These are phyloP conservation scores for Mola mola DNA, from an alignment of 2,113 vertebrate genomes.

Conservation along the genomic window DNA sequence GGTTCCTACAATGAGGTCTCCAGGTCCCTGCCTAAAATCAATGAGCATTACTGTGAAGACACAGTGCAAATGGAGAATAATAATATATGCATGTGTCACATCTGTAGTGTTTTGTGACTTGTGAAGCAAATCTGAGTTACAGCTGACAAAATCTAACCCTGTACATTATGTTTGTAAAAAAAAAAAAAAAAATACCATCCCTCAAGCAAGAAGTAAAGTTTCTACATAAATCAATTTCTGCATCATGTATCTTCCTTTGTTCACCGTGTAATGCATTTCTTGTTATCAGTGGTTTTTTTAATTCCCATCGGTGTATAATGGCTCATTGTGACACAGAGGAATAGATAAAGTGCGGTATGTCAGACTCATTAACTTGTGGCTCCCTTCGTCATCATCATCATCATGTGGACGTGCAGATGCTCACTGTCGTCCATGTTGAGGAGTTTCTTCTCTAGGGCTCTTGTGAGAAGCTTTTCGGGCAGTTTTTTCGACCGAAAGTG, in stretches of 20 bases:
- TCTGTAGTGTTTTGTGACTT: too few relatives aligned
- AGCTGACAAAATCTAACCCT: not conserved
- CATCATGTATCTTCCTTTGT: conserved; percentile 23
- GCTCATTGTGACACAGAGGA: conserved; percentile 47
- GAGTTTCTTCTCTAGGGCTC: conserved; percentile 13
- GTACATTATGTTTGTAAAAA: conserved; percentile 15
- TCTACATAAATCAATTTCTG: conserved; percentile 30
- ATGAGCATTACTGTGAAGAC: not conserved
- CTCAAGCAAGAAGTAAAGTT: conserved; percentile 53
- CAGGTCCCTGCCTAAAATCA: not conserved
- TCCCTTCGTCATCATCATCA: conserved; percentile 48
- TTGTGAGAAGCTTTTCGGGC: too few relatives aligned
- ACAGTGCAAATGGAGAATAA: too few relatives aligned
- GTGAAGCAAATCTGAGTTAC: not conserved
- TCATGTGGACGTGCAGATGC: conserved; percentile 50
- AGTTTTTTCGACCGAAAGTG: conserved; percentile 3
- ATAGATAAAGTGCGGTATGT: conserved; percentile 63
- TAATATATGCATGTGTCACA: too few relatives aligned
- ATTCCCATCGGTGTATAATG: conserved; percentile 16
- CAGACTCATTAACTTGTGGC: conserved; percentile 51
- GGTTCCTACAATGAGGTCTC: not conserved
- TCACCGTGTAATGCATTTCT: conserved; percentile 10
- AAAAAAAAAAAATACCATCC: too few relatives aligned
- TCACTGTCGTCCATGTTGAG: conserved; percentile 17
- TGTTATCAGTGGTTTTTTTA: conserved; percentile 4